Conservation (phyloP, 2,888 invertebrate genomes). For the Melanophora roralis region DNA sequence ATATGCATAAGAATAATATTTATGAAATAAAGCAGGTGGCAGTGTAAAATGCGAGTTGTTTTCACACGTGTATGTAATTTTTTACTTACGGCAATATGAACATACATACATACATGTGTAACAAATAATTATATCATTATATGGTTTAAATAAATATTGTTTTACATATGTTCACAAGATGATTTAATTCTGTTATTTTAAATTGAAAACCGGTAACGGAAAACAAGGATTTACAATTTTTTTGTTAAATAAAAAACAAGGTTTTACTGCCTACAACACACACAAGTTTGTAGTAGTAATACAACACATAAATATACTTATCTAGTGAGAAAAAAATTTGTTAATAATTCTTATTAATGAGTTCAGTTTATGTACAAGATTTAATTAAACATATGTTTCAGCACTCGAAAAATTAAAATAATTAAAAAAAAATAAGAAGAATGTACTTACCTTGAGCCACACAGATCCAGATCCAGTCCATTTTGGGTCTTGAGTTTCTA, state of each 20-base stretch:
- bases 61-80: too few relatives aligned
- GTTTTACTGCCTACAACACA: neutral
- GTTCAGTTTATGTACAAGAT: too few relatives aligned
- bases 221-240: constrained; percentile 1
- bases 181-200: neutral
- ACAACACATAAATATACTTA: too few relatives aligned
- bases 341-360: too few relatives aligned
- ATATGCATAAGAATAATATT: too few relatives aligned
- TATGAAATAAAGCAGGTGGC: constrained; percentile 27
- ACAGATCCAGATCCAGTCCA: constrained; percentile 81
- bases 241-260: neutral
- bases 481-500: constrained; percentile 79
- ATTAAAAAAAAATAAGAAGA: too few relatives aligned
- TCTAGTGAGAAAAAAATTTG: too few relatives aligned
- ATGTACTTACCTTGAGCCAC: constrained; percentile 81
- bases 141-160: neutral
- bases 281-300: too few relatives aligned
- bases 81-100: too few relatives aligned
- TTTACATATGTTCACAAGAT: neutral
- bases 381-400: too few relatives aligned
- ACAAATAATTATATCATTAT: constrained; percentile 15
- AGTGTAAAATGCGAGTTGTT: constrained; percentile 8
- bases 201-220: neutral
- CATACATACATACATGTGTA: constrained; percentile 53
- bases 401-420: too few relatives aligned